phyloP scores from a whole-genome alignment of 2,113 vertebrate species.

The Chamaea fasciata region DNA sequence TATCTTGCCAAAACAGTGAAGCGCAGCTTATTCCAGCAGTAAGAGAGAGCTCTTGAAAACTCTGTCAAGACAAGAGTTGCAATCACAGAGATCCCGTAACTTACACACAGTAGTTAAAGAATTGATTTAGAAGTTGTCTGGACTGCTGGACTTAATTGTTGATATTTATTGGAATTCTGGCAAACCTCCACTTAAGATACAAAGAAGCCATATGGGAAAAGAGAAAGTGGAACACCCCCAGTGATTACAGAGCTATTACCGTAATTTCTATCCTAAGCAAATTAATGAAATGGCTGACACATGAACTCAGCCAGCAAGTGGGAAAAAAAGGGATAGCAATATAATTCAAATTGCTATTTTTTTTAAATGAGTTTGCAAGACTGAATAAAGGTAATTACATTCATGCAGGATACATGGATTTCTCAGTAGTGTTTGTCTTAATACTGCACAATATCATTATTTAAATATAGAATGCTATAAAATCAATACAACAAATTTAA shows the following conservation, averaged over 20 bases:
- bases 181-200: background rate
- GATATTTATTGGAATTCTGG: slow-evolving; percentile 5
- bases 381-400: background rate
- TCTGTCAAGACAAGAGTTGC: background rate
- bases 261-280: background rate
- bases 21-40: background rate
- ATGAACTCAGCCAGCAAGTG: background rate
- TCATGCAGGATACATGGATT: background rate
- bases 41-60: background rate
- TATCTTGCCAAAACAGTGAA: background rate
- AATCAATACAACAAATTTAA: background rate
- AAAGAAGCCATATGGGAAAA: background rate
- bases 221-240: background rate
- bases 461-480: background rate
- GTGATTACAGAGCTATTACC: background rate
- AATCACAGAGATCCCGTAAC: background rate
- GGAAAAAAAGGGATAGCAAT: background rate
- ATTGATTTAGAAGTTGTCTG: background rate
- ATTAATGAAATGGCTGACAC: slow-evolving; percentile 20
- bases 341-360: background rate
- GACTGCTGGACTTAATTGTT: background rate
- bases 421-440: background rate
- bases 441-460: background rate
- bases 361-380: background rate
- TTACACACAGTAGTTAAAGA: background rate